These are phyloP conservation scores for Cephus nigrinus DNA, from an alignment of 2,888 invertebrate species.

Conservation along the genomic window DNA sequence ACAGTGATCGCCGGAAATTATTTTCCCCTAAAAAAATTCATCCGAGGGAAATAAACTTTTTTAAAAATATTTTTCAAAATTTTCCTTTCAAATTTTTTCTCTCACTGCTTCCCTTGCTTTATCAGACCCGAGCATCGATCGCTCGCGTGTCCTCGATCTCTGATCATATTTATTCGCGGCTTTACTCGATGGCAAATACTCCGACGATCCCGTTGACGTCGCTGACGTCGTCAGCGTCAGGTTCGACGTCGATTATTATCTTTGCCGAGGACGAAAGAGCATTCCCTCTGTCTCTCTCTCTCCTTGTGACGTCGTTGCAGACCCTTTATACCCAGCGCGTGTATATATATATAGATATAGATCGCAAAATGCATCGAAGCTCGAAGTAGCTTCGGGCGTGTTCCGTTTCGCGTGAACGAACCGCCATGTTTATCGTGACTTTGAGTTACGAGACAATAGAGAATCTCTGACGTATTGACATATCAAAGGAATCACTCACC, in stretches of 20 bases:
- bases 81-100: not conserved
- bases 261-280: not conserved
- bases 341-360: not conserved
- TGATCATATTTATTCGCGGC: not conserved
- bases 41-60: not conserved
- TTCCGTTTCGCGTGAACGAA: too few relatives aligned
- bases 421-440: not conserved
- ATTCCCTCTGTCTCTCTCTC: not conserved
- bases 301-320: not conserved
- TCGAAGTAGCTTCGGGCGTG: not conserved
- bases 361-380: not conserved
- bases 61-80: slow-evolving; percentile 12
- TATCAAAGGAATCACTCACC: not conserved
- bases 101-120: not conserved
- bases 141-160: not conserved
- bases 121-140: not conserved
- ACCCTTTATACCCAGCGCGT: not conserved
- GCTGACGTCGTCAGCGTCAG: not conserved
- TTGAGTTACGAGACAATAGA: not conserved
- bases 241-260: not conserved
- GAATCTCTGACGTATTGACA: not conserved
- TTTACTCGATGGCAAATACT: not conserved
- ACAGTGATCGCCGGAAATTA: not conserved
- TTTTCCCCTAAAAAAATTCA: not conserved
- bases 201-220: not conserved